Evolutionary conservation across 2,797 vertebrate species (phyloP), one percentile per base, ranked within the genome.

Genomic region (Labeo calbasu): DNA sequence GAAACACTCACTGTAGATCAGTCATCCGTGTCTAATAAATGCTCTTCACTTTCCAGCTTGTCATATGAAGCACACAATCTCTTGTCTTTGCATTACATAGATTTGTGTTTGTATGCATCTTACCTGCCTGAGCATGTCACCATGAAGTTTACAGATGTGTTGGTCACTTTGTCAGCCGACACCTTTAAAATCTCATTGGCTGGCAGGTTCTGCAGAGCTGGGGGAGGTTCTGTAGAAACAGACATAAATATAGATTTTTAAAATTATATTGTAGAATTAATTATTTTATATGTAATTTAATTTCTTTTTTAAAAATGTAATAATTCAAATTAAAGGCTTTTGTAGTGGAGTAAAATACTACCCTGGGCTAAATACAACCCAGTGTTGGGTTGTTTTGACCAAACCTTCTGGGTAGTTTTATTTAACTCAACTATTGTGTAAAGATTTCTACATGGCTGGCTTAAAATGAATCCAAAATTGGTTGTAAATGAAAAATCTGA

Each of bases 101-200:
- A 53, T 19, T 25, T 77, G 7, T 53, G 2, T 83, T 51, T 69
- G 79, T 94, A 92, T 14, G 91, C 93, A 86, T 95, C 90, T 92
- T 89, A 99, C 98, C 94, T 95, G 89, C 97, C 97, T 87, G 95
- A 90, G 90, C 97, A 99, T 87, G 95, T 96, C 81, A 99, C 96
- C 25, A 94, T 89, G 85, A 99, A 98, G 91, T 94, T 97, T 90
- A 98, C 87, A 63, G 97, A 91, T 19, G 95, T 92, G 84, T 93
- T 92, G 80, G 91, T 95, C 85, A 93, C 88, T 88, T 94, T 93
- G 72, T 92, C 91, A 40, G 89, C 73, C 0, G 93, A 91, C 72
- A 90, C 90, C 5, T 92, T 94, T 86, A 97, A 84, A 21, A 95
- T 95, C 40, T 71, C 93, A 70, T 88, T 96, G 88, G 92, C 93